Evolutionary conservation across 2,113 vertebrate species (phyloP).

Genomic region (Odocoileus virginianus): DNA sequence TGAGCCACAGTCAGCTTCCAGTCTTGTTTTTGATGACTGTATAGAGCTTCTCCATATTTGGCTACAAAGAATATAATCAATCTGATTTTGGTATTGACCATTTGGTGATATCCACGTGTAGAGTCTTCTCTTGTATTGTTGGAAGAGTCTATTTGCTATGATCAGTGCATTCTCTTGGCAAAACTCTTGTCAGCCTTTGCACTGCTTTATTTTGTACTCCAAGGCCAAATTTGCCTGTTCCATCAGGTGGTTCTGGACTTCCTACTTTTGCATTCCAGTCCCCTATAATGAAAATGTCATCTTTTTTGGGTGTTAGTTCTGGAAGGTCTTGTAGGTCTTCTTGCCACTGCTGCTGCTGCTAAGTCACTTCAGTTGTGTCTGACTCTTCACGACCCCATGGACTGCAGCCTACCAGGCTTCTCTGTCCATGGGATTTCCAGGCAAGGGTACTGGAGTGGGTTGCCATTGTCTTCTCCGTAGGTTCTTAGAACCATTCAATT

Average conservation of each 20-base stretch:
- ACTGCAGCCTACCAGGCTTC: no score
- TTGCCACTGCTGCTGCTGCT: not conserved
- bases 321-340: not conserved
- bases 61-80: not conserved
- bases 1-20: not conserved
- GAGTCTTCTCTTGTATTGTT: not conserved
- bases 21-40: not conserved
- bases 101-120: not conserved
- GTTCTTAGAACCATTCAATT: not conserved
- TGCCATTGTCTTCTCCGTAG: not conserved
- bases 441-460: no score
- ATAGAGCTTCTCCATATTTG: not conserved
- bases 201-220: not conserved
- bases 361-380: no score
- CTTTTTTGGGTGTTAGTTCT: not conserved
- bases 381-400: no score
- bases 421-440: no score
- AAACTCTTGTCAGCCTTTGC: not conserved
- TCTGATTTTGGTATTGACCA: not conserved
- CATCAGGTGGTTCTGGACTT: not conserved
- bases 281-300: not conserved
- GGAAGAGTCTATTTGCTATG: not conserved
- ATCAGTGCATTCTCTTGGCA: not conserved
- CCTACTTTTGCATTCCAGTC: not conserved
- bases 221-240: not conserved